These are phyloP conservation scores for Ceratosolen fusciceps DNA, from an alignment of 1,140 invertebrate species.

Conservation along the genomic window DNA sequence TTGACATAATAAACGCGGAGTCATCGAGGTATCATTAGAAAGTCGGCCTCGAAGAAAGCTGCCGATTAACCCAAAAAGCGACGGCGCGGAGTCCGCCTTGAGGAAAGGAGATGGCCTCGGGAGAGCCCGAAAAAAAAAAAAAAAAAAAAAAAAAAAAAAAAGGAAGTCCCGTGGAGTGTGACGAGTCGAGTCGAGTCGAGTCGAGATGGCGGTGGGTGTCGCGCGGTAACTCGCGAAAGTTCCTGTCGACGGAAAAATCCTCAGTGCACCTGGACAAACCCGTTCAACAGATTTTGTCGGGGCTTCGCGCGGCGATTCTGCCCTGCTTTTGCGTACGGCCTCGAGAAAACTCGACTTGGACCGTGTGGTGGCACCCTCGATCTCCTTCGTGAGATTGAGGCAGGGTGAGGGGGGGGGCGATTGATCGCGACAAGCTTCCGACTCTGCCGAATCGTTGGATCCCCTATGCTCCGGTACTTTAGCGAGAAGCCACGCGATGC, in stretches of 20 bases:
- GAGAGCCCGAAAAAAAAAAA: neutral
- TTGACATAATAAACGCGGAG: neutral
- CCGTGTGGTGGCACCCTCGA: neutral
- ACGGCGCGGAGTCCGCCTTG: too few species aligned
- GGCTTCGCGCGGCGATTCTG: too few species aligned
- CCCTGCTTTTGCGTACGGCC: neutral
- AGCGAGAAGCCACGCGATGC: too few species aligned
- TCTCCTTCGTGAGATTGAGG: too few species aligned
- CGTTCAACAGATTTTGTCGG: neutral
- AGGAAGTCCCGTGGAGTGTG: too few species aligned
- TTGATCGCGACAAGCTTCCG: too few species aligned
- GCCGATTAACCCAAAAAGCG: neutral
- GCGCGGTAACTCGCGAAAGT: neutral
- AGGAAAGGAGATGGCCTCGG: too few species aligned
- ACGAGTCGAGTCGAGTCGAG: too few species aligned
- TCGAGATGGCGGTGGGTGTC: too few species aligned
- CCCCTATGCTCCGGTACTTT: too few species aligned
- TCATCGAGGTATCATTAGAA: slow-evolving; percentile 6
- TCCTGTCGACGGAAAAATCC: neutral
- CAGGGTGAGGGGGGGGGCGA: too few species aligned
- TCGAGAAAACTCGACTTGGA: neutral
- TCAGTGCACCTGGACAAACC: neutral
- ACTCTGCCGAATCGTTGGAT: too few species aligned
- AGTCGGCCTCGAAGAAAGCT: neutral
- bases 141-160: neutral